Evolutionary conservation across 2,797 vertebrate species (phyloP).

Genomic region (Sarcophilus harrisii): DNA sequence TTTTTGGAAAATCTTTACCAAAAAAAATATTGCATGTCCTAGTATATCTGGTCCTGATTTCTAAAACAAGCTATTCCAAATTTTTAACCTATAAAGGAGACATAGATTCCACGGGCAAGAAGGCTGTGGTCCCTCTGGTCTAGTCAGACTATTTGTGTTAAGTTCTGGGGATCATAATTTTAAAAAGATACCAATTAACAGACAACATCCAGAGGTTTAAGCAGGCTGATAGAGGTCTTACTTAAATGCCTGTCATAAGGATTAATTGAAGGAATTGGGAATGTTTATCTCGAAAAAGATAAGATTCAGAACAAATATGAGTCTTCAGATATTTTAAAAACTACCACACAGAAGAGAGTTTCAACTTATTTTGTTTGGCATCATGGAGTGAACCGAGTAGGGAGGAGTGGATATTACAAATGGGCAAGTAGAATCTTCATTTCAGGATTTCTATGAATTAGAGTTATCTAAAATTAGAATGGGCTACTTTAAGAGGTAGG

Average conservation of each 20-base stretch:
- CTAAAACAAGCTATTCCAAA: conserved; percentile 15
- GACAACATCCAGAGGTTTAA: background rate
- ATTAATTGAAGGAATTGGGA: background rate
- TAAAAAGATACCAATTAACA: background rate
- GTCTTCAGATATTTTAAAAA: background rate
- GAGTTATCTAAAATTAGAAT: background rate
- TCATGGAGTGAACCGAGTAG: background rate
- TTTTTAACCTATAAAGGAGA: background rate
- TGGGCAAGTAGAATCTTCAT: background rate
- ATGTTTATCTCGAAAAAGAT: background rate
- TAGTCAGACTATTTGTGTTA: background rate
- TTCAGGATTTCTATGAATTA: background rate
- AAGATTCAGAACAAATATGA: background rate
- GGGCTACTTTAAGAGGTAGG: background rate
- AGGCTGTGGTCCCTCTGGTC: background rate
- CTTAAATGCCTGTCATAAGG: background rate
- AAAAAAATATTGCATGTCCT: conserved; percentile 27
- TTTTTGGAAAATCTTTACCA: conserved; percentile 31
- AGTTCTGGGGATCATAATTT: background rate
- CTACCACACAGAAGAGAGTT: background rate
- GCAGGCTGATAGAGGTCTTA: background rate
- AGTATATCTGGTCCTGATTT: background rate
- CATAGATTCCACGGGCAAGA: background rate
- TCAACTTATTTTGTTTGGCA: background rate
- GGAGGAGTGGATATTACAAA: background rate